These are phyloP conservation scores for human DNA, from an alignment of 2,113 vertebrate genomes.

Conservation along the genomic window DNA sequence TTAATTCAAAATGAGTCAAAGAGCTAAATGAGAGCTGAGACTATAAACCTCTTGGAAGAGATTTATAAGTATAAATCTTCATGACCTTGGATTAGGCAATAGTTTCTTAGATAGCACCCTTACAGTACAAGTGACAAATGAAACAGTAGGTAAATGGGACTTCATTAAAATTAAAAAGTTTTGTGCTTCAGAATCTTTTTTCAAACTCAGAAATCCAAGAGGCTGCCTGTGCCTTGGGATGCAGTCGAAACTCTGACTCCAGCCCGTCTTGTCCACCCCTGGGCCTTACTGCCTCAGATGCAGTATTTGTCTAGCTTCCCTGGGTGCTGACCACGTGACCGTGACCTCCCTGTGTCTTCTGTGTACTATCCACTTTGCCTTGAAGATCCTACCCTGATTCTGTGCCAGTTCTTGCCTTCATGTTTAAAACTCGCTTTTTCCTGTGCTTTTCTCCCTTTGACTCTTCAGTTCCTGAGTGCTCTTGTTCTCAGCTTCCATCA, in stretches of 20 bases:
- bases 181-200: background rate
- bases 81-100: background rate
- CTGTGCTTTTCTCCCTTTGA: rapidly evolving
- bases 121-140: no score
- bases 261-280: background rate
- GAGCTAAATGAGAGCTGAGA: background rate
- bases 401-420: background rate
- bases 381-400: background rate
- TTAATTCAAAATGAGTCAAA: background rate
- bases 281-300: background rate
- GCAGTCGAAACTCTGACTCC: no score
- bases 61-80: background rate
- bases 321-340: rapidly evolving
- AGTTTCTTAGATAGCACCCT: background rate
- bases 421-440: background rate
- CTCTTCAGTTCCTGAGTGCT: background rate
- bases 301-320: background rate
- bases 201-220: background rate
- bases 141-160: background rate
- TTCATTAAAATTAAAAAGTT: background rate
- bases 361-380: rapidly evolving
- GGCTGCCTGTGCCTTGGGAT: no score
- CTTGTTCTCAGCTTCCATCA: background rate
- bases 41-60: no score
- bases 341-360: background rate